Evolutionary conservation across 2,888 invertebrate genomes (phyloP), one percentile per base, ranked within the genome.

Genomic region (Iselma pallidipennis): DNA sequence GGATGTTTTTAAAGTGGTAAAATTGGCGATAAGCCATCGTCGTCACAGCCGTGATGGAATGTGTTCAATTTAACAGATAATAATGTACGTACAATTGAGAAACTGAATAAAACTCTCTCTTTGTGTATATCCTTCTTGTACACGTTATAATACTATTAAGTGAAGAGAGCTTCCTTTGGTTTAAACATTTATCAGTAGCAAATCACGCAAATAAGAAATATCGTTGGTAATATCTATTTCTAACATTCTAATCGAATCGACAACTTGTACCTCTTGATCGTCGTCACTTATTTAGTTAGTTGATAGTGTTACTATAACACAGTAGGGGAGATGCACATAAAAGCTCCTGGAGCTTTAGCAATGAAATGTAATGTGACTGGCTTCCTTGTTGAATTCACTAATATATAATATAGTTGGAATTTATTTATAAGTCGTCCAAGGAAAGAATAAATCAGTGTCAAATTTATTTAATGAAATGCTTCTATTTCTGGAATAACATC

Each of bases 1-100:
- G 29, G 50, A 26, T 10, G 29, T 26, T 50, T 50, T 50, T 49
- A 16, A 55, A 54, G 57, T 57, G 53, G 62, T 23, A 52, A 57
- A n/a, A 48, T 55, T 62, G 62, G 59, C 57, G 54, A 59, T 42
- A 59, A 67, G 70, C 66, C 68, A 68, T 65, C 64, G 66, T 66
- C 65, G 66, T 63, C 59, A 71, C 62, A 59, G 66, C 71, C 77
- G 78, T 78, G 77, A 73, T 69, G 76, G 78, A 77, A 78, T 77
- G 75, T 70, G 73, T 76, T 76, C 77, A 75, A 77, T 76, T 77
- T 77, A 76, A 76, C 77, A 76, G 68, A 70, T 77, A 76, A 76
- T 72, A 68, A 73, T 73, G 72, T 75, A 74, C 70, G 74, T 74
- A 73, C 74, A 74, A 76, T 73, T 72, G 71, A 66, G 66, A 72